Conservation (phyloP, 1,140 invertebrate species). For the Drosophila arawakana region DNA sequence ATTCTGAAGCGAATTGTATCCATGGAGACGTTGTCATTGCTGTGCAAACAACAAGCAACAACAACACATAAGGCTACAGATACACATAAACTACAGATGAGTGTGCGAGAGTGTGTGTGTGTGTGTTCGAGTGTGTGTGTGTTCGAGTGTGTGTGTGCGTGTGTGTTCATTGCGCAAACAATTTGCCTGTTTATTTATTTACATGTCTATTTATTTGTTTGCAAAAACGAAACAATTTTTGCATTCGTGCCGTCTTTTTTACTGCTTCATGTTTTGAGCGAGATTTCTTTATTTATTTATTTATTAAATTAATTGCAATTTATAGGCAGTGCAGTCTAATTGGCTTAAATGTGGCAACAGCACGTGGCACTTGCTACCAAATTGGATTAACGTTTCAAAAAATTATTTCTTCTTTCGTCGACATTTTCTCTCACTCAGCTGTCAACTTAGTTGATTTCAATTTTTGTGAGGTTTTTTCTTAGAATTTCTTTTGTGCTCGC, state of each 20-base stretch:
- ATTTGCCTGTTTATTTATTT: slow-evolving; percentile 74
- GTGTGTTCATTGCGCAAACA: slow-evolving; percentile 71
- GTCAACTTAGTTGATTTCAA: background rate
- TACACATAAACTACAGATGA: slow-evolving; percentile 17
- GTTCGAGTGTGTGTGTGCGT: slow-evolving; percentile 37
- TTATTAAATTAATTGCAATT: slow-evolving; percentile 37
- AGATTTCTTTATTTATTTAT: slow-evolving; percentile 14
- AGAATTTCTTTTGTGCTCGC: too few species aligned
- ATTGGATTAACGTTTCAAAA: slow-evolving; percentile 28
- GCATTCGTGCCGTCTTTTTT: slow-evolving; percentile 11
- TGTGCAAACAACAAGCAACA: slow-evolving; percentile 18
- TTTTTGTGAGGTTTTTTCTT: slow-evolving; percentile 10
- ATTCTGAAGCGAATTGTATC: slow-evolving; percentile 32
- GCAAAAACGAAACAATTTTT: slow-evolving; percentile 23
- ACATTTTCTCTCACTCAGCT: background rate
- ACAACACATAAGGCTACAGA: slow-evolving; percentile 17
- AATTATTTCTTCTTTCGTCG: background rate
- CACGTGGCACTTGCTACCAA: slow-evolving; percentile 30
- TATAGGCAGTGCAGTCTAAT: slow-evolving; percentile 25
- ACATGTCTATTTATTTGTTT: slow-evolving; percentile 63
- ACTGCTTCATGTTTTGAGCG: background rate
- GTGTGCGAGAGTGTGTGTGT: slow-evolving; percentile 30
- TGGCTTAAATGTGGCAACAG: slow-evolving; percentile 27
- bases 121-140: slow-evolving; percentile 4
- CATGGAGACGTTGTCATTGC: slow-evolving; percentile 38